Evolutionary conservation across 2,113 vertebrate genomes (phyloP), one percentile per base, ranked within the genome.

Genomic region (Paralichthys olivaceus): DNA sequence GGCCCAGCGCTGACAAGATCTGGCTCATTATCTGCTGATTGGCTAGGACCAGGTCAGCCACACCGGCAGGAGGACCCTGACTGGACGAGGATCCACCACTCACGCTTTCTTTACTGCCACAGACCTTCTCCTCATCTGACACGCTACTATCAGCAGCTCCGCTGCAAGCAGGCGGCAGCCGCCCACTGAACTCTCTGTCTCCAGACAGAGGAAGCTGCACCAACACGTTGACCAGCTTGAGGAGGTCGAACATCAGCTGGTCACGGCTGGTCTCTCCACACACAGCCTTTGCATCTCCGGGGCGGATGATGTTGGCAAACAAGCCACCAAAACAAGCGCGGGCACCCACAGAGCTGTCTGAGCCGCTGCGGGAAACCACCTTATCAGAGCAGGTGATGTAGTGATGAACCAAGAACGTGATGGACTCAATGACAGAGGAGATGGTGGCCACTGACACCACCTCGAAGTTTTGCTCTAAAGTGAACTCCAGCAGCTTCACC

Each of bases 11-110:
- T 4, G 98, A 99, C 81, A 99, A 89, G 92, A 99, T 98, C 93
- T 99, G 98, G 90, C 98, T 99, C 98, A 99, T 99, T 47, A 99
- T 98, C 78, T 99, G 98, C 64, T 99, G 98, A 90, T 98, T 99
- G 88, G 97, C 98, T 54, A 99, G 92, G 67, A 99, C 97, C 91
- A 99, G 92, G 89, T 99, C 98, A 0, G 98, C 98, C 72, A 99
- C 96, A 0, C 97, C 96, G 0, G 96, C 94, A 63, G 96, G 94
- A 2, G 96, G 94, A 78, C 95, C 96, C 90, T 96, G 97, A 73
- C 87, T 92, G 76, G 91, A 91, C 1, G 92, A 59, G 11, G 93
- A 92, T 70, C 94, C 95, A 43, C 95, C 95, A 9, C 94, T 95
- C 13, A 81, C 64, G 49, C 94, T 95, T 56, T 99, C 97, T 92